Conservation (phyloP, 2,888 invertebrate genomes). For the Stratiomys singularior region DNA sequence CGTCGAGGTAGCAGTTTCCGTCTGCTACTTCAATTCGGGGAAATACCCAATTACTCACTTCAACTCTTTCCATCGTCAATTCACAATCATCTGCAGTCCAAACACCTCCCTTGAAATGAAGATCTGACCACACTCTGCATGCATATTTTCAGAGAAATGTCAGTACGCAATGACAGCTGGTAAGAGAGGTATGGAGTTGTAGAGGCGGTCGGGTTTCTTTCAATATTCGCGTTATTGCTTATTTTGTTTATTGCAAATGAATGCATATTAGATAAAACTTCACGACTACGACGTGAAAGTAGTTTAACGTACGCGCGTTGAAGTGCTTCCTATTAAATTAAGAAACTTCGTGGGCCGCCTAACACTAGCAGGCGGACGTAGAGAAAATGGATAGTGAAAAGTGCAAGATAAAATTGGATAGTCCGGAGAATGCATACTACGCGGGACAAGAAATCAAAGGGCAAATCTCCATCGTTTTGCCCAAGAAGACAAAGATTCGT, state of each 20-base stretch:
- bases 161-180: conserved; percentile 39
- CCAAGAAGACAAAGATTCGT: conserved; percentile 63
- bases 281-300: not conserved
- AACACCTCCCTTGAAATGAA: too few species aligned
- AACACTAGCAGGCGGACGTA: not conserved
- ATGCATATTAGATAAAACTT: not conserved
- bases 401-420: conserved; percentile 62
- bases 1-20: too few species aligned
- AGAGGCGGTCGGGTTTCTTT: not conserved
- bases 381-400: conserved; percentile 61
- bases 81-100: too few species aligned
- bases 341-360: not conserved
- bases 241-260: conserved; percentile 11
- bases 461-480: conserved; percentile 62
- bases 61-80: too few species aligned
- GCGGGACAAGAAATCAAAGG: conserved; percentile 63
- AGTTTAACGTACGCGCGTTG: not conserved
- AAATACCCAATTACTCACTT: too few species aligned
- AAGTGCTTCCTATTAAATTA: not conserved
- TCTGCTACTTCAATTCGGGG: too few species aligned
- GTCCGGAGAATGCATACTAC: conserved; percentile 61
- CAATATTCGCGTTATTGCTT: conserved; percentile 15
- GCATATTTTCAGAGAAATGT: conserved; percentile 5
- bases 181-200: conserved; percentile 1
- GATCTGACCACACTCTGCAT: not conserved